phyloP scores from a whole-genome alignment of 2,113 vertebrate genomes.

The Psettodes erumei region DNA sequence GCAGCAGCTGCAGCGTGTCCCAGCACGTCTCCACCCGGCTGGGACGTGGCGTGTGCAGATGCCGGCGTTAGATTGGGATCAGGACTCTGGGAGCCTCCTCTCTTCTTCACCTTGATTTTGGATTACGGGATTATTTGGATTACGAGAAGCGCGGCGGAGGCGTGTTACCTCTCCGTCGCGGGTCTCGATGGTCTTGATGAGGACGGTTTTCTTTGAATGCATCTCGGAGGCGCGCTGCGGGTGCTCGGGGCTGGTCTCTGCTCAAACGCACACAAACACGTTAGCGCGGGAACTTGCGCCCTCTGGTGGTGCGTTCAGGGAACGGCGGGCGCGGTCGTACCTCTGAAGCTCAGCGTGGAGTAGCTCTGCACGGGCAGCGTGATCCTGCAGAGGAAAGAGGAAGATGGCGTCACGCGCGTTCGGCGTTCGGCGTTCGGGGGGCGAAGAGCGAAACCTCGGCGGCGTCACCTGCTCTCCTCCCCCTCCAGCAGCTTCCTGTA shows the following conservation, averaged over 20 bases:
- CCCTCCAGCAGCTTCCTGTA: conserved; percentile 97
- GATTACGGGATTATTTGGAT: too few relatives aligned
- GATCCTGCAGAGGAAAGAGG: conserved; percentile 82
- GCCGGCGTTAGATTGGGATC: too few relatives aligned
- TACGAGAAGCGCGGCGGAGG: too few relatives aligned
- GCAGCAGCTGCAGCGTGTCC: not conserved
- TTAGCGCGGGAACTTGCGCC: too few relatives aligned
- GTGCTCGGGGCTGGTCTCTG: conserved; percentile 94
- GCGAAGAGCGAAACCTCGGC: too few relatives aligned
- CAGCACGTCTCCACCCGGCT: conserved; percentile 12
- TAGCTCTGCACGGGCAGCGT: conserved; percentile 90
- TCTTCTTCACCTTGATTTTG: too few relatives aligned
- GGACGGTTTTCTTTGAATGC: conserved; percentile 94
- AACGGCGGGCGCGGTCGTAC: conserved; percentile 72
- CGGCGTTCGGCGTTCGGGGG: too few relatives aligned
- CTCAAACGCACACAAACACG: conserved; percentile 8
- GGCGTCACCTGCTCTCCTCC: conserved; percentile 91
- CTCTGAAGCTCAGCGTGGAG: conserved; percentile 91
- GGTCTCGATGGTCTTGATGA: conserved; percentile 96
- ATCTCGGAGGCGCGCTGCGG: conserved; percentile 85
- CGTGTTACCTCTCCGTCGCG: conserved; percentile 93
- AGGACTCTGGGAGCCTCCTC: too few relatives aligned
- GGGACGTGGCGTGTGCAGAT: too few relatives aligned
- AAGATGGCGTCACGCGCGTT: conserved; percentile 75
- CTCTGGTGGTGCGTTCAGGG: conserved; percentile 47